Base-by-base conservation (phyloP, 2,888 invertebrate species). In the Rhorus exstirpatorius region DNA sequence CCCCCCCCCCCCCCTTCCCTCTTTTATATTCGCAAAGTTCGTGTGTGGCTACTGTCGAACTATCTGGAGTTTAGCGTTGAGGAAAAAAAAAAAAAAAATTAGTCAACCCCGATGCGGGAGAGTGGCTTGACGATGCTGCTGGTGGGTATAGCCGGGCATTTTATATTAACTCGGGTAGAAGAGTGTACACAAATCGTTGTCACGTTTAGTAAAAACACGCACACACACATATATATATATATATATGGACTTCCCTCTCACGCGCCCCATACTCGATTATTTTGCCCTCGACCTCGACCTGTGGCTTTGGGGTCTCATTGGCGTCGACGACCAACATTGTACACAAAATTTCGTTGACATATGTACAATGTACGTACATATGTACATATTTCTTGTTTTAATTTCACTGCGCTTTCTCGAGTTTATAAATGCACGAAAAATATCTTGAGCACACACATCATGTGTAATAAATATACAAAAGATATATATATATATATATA, bases 241-340 rank as follows among this genome's bases (percentile, higher is more conserved):
- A 17, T 14, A 14, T 21, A 63, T 44, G 60, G 55, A 78, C 79
- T 81, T 75, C 67, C 71, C 77, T 72, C 79, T 67, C 67, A 53
- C 77, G 78, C 68, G 61, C 77, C 75, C 76, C 81, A 60, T 77
- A 65, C 84, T 82, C 81, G 81, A 85, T 84, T 85, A 84, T 84
- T 81, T 76, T 85, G 83, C 81, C 85, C 85, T 85, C 85, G 81
- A 84, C 82, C 84, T 85, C 84, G 84, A 85, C 84, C 85, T 65
- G 75, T 63, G 75, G 80, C 80, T 75, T 51, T 55, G 55, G 75
- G 38, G 71, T 74, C 83, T 53, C 85, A 84, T 38, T 83, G 83
- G 85, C 85, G 85, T 85, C 70, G 81, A 78, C 63, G 44, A n/a
- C 58, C 46, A 63, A 49, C 63, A 44, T 38, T 44, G 24, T 17